phyloP scores from a whole-genome alignment of 2,113 vertebrate genomes.

The Chaetura pelagica region DNA sequence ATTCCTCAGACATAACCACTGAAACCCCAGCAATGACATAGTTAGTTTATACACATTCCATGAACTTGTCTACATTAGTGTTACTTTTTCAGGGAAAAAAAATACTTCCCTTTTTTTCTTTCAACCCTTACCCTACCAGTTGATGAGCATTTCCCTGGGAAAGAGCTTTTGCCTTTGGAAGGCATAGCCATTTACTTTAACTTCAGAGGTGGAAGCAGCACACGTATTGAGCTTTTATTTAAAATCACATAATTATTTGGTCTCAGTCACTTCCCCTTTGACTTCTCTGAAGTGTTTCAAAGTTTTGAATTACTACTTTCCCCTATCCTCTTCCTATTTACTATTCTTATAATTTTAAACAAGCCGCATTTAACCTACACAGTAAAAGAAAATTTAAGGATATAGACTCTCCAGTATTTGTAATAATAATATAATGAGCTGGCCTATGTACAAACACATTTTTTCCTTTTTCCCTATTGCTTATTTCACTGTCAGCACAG shows the following conservation, averaged over 20 bases:
- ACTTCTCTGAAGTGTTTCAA: neutral
- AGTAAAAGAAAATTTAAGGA: neutral
- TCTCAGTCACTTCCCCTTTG: neutral
- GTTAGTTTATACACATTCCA: neutral
- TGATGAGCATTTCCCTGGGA: neutral
- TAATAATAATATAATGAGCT: neutral
- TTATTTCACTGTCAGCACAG: neutral
- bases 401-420: neutral
- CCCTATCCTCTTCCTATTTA: neutral
- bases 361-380: neutral
- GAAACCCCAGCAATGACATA: neutral
- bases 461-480: fast-evolving
- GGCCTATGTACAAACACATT: neutral
- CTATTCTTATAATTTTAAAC: neutral
- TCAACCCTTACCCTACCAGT: neutral
- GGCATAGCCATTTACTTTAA: neutral
- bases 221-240: neutral
- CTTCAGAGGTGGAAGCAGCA: neutral
- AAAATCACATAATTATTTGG: neutral
- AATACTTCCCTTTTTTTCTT: neutral
- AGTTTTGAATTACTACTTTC: neutral
- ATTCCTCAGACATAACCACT: neutral
- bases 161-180: neutral
- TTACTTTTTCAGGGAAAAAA: neutral
- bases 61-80: neutral